phyloP scores from a whole-genome alignment of 2,888 invertebrate species.

The Ditylenchus weischeri region DNA sequence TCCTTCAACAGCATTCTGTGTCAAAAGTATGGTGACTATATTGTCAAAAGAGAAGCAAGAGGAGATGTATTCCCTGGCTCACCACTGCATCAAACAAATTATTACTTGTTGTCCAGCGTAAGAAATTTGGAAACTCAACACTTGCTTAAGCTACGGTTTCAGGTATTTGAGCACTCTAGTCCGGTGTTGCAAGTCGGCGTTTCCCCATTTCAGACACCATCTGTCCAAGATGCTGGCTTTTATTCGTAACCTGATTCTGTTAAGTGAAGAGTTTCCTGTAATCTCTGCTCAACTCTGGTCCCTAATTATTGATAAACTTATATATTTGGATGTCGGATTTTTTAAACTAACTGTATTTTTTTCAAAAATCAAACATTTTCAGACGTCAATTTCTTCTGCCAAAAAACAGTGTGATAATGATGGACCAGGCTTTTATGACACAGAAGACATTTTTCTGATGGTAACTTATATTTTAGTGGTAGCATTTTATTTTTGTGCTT shows the following conservation, averaged over 20 bases:
- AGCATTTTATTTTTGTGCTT: too few species aligned
- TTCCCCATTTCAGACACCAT: slow-evolving; percentile 25
- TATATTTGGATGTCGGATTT: slow-evolving; percentile 39
- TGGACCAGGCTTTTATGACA: slow-evolving; percentile 6
- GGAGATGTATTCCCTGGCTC: neutral
- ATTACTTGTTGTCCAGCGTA: slow-evolving; percentile 3
- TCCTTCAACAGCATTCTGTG: too few species aligned
- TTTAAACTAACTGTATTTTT: neutral
- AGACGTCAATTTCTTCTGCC: slow-evolving; percentile 8
- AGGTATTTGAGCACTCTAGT: slow-evolving; percentile 12
- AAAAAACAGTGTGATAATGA: slow-evolving; percentile 8
- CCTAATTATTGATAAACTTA: slow-evolving; percentile 34
- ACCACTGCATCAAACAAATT: slow-evolving; percentile 10
- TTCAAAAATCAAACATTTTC: slow-evolving; percentile 5
- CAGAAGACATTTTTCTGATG: slow-evolving; percentile 14
- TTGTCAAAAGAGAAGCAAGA: slow-evolving; percentile 6
- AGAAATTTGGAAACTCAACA: too few species aligned
- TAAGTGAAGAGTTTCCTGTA: slow-evolving; percentile 36
- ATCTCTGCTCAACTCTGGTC: slow-evolving; percentile 40
- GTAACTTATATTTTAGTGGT: neutral
- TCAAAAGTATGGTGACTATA: neutral
- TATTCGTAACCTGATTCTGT: slow-evolving; percentile 25
- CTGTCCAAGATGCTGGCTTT: slow-evolving; percentile 21
- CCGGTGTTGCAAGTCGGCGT: slow-evolving; percentile 16
- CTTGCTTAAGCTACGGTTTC: neutral